phyloP scores from a whole-genome alignment of 2,113 vertebrate species.

The Azemiops feae region DNA sequence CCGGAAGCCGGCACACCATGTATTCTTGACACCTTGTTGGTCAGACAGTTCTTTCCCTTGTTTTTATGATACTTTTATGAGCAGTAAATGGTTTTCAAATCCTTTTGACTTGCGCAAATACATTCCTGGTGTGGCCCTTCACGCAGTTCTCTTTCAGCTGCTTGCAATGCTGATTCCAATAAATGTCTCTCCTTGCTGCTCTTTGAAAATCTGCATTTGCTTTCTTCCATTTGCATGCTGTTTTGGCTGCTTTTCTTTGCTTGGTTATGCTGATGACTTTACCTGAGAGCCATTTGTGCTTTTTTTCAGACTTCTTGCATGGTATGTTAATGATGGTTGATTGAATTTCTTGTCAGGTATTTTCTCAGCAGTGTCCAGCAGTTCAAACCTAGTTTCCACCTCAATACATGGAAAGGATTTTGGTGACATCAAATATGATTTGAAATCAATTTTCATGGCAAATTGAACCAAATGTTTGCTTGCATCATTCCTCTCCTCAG shows the following conservation, averaged over 20 bases:
- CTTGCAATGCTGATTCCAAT: background rate
- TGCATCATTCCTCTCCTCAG: background rate
- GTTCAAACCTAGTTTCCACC: background rate
- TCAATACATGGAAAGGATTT: background rate
- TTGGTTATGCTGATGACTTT: background rate
- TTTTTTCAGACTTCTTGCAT: background rate
- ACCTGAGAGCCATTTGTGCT: background rate
- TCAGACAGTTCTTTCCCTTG: background rate
- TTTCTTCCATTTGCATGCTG: background rate
- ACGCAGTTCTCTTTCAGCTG: background rate
- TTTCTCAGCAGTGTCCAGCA: background rate
- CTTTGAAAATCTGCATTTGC: background rate
- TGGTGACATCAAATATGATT: background rate
- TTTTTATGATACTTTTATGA: background rate
- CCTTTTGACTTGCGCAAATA: background rate
- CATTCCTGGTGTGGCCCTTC: background rate
- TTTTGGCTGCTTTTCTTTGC: background rate
- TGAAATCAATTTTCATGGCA: background rate
- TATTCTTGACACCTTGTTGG: background rate
- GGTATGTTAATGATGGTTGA: background rate
- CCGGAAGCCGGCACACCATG: too few species aligned
- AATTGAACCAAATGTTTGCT: background rate
- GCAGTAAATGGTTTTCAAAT: background rate
- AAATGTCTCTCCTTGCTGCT: background rate
- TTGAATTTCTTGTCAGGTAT: background rate